Base-by-base conservation (phyloP, 2,888 invertebrate species). In the Hydraecia micacea region DNA sequence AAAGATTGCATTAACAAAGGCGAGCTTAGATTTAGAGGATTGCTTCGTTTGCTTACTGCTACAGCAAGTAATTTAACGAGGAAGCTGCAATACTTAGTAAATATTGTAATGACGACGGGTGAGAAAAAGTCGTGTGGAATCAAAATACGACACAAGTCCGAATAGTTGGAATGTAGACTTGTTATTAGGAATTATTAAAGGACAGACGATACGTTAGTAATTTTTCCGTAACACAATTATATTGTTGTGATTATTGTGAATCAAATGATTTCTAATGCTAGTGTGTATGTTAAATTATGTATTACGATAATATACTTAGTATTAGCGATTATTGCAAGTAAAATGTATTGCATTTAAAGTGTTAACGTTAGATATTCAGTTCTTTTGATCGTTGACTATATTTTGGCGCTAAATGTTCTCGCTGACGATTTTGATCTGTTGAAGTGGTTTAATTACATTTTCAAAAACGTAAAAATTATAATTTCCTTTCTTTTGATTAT, bases 271-370 rank as follows among this genome's bases (percentile, higher is more conserved):
- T 93, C 85, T 93, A 93, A 93, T 90, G 87, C 87, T 94, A 94
- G 93, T 88, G 89, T 89, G 90, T 93, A 94, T 92, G 90, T 93
- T 91, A 92, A 93, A 93, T 92, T 93, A 92, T 88, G 91, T 94
- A 94, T 92, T 93, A 93, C 93, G 91, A 93, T 92, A 91, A 90
- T 92, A 91, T 89, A 92, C 84, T 91, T 94, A 94, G 92, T 87
- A 84, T 92, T 94, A 95, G 93, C 90, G 86, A 91, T 90, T 91
- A 92, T 90, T 89, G 85, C 80, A 89, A 91, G 85, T 87, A 88
- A 91, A 91, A 87, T 91, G 91, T 94, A 94, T 92, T 95, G 96
- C 95, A 96, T 96, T 96, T 95, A 95, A 95, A 93, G 92, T 95
- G 91, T 93, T 92, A 90, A 91, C 89, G 91, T 93, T 94, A 92